phyloP scores from a whole-genome alignment of 2,113 vertebrate genomes.

The Urocolius indicus region DNA sequence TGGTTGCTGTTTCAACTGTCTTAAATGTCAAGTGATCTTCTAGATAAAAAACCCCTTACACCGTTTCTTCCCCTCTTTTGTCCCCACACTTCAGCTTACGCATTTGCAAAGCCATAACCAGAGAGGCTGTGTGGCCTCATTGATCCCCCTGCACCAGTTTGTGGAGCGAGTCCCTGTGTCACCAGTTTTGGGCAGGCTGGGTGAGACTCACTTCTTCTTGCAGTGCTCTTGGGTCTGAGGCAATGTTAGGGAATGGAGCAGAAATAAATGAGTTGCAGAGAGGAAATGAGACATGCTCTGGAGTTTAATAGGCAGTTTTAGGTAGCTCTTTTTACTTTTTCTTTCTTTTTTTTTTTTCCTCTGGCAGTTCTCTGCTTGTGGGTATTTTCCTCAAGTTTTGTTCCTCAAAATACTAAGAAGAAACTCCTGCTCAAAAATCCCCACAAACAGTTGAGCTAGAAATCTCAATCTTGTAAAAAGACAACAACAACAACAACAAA shows the following conservation, averaged over 20 bases:
- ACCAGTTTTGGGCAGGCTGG: neutral
- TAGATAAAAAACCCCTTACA: neutral
- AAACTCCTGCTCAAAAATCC: neutral
- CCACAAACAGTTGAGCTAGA: neutral
- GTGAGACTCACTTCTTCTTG: neutral
- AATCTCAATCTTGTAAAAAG: neutral
- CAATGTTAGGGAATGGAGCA: neutral
- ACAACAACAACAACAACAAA: neutral
- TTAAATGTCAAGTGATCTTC: slow-evolving; percentile 48
- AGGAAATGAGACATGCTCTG: neutral
- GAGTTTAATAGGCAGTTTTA: neutral
- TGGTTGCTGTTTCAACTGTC: neutral
- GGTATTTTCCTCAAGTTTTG: slow-evolving; percentile 52
- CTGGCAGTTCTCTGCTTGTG: neutral
- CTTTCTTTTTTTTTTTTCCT: neutral
- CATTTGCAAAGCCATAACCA: neutral
- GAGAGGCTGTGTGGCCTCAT: neutral
- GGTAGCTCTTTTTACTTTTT: neutral
- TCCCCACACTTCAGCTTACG: neutral
- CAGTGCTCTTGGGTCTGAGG: neutral
- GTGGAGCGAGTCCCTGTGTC: accelerated
- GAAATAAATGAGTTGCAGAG: neutral
- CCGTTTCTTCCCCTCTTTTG: neutral
- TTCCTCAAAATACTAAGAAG: slow-evolving; percentile 55
- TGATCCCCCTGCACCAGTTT: neutral